Evolutionary conservation across 2,888 invertebrate species (phyloP), one percentile per base, ranked within the genome.

Genomic region (Pyrgus malvae): DNA sequence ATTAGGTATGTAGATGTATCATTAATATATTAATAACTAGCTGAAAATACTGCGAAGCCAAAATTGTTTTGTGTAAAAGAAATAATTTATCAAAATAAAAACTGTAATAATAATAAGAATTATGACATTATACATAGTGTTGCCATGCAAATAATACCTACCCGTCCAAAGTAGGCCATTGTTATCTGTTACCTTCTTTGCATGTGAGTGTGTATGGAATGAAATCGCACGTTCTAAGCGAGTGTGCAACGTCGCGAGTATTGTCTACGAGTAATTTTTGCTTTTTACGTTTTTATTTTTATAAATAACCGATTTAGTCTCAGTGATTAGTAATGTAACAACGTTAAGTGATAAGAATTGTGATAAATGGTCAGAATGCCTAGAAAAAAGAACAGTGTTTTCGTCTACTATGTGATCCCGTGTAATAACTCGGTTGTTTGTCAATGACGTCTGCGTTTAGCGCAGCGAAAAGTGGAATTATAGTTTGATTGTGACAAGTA

Each of bases 371-470:
- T 76, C 69, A 78, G 70, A 73, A 88, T 86, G 87, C 83, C 83
- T 68, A 72, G 64, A 74, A 80, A 80, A 76, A 80, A 75, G 78
- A 73, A 72, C 79, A 77, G 80, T 85, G 89, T 89, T 88, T 84
- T 83, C 80, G 74, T 83, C 72, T 78, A 79, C 79, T 82, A 77
- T 85, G 84, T 81, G 86, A 84, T 82, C 77, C 86, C 76, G 80
- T 88, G 87, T 84, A 81, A 84, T 86, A 85, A 85, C 86, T 89
- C 75, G 83, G 84, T 89, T 90, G 90, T 90, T 89, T 90, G 90
- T 86, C 88, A 89, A 86, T 90, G 90, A 90, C 90, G 90, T 89
- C 85, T 89, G 85, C 87, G 88, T 87, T 88, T 88, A 89, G 90
- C 86, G 86, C 83, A 85, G 86, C 85, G 79, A 89, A 88, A 87